Percentiles rank a stretch among this genome's conserved stretches.
These are phyloP conservation scores for Amazona guildingii DNA, from an alignment of 2,113 vertebrate species.

Conservation along the genomic window DNA sequence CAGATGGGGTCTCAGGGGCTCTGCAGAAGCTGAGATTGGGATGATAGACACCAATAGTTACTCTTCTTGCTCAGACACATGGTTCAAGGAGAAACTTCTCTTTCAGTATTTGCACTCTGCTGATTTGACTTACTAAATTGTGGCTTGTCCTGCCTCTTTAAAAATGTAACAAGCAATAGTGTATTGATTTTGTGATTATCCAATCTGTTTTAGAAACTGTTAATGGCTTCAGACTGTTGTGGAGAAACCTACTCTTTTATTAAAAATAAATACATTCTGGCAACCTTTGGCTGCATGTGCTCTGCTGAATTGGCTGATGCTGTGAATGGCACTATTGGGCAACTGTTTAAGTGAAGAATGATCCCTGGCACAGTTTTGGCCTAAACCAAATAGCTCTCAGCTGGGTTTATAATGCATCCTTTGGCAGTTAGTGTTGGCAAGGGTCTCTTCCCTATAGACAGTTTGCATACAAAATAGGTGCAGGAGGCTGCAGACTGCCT, in stretches of 20 bases:
- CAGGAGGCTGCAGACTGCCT: not conserved
- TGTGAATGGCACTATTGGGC: not conserved
- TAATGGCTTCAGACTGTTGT: not conserved
- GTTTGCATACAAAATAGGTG: not conserved
- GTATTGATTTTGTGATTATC: not conserved
- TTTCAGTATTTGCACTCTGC: not conserved
- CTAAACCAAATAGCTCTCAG: not conserved
- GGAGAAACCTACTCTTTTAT: not conserved
- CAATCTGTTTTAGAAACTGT: not conserved
- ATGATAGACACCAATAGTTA: not conserved
- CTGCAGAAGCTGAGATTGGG: not conserved
- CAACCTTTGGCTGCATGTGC: not conserved
- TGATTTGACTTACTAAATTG: not conserved
- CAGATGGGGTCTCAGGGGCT: not conserved
- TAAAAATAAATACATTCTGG: not conserved
- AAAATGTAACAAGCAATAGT: not conserved
- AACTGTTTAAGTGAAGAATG: not conserved
- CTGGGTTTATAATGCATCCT: not conserved
- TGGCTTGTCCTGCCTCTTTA: not conserved
- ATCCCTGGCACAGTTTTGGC: not conserved
- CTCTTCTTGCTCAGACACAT: not conserved
- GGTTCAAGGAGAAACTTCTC: not conserved
- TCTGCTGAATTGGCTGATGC: not conserved
- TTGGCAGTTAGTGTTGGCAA: not conserved
- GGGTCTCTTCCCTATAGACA: not conserved